Evolutionary conservation across 2,797 vertebrate genomes (phyloP).

Genomic region (Anguilla megastoma): DNA sequence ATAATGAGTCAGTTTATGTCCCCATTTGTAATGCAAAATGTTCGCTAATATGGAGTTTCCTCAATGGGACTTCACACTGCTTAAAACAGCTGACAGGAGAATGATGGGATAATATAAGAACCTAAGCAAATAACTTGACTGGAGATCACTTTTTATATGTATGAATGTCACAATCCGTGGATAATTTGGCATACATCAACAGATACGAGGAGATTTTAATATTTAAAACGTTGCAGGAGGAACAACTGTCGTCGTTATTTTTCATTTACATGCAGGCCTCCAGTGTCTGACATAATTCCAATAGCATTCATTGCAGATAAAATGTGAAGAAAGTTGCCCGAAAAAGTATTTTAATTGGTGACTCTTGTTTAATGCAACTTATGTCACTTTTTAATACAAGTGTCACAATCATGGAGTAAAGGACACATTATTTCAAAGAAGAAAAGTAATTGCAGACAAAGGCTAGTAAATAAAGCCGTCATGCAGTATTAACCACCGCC

Average conservation of each 20-base stretch:
- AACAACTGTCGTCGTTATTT: neutral
- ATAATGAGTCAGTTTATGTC: neutral
- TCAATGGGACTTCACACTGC: conserved; percentile 10
- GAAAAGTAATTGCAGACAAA: neutral
- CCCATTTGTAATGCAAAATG: conserved; percentile 19
- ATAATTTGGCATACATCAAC: conserved; percentile 6
- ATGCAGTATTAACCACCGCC: neutral
- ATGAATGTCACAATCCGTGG: neutral
- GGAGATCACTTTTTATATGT: conserved; percentile 14
- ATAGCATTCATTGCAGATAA: conserved; percentile 10
- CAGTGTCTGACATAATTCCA: conserved; percentile 18
- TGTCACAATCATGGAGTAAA: neutral
- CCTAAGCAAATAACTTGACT: conserved; percentile 16
- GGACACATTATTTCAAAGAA: conserved; percentile 2
- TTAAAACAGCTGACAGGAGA: conserved; percentile 24
- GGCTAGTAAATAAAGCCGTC: neutral
- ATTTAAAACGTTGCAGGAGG: conserved; percentile 21
- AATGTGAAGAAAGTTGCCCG: neutral
- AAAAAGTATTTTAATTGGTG: neutral
- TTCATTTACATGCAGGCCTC: conserved; percentile 20
- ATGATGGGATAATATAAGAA: conserved; percentile 27
- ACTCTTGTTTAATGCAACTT: conserved; percentile 10
- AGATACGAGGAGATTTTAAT: conserved; percentile 15
- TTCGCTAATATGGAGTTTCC: neutral
- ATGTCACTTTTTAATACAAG: conserved; percentile 1